A percentile compares a stretch with the other conserved stretches of the same genome.
phyloP scores from a whole-genome alignment of 2,113 vertebrate species.

The Urocitellus parryii region DNA sequence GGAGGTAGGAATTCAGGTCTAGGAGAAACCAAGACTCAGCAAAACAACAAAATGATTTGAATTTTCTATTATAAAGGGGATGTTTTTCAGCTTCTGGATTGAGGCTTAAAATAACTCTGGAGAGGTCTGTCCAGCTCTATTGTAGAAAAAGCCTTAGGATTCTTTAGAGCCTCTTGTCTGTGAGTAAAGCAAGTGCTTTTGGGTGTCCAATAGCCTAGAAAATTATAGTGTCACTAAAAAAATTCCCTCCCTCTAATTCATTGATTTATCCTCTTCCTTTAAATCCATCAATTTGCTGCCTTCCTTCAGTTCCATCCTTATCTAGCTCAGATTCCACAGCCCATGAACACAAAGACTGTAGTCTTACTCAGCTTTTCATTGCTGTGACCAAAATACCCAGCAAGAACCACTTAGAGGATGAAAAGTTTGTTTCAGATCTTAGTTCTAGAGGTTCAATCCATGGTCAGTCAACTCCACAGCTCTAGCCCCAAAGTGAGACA shows the following conservation, averaged over 20 bases:
- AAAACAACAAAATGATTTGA: slow-evolving; percentile 17
- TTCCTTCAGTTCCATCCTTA: not conserved
- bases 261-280: not conserved
- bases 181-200: not conserved
- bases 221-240: not conserved
- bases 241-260: not conserved
- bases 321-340: not conserved
- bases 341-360: not conserved
- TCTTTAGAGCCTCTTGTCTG: not conserved
- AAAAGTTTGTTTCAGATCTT: too few relatives aligned
- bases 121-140: not conserved
- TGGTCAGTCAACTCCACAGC: too few relatives aligned
- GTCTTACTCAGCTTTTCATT: too few relatives aligned
- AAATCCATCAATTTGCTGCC: not conserved
- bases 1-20: not conserved
- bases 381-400: too few relatives aligned
- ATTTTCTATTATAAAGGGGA: not conserved
- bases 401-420: too few relatives aligned
- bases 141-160: not conserved
- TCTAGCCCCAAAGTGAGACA: too few relatives aligned
- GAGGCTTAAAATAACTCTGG: not conserved
- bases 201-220: not conserved
- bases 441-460: too few relatives aligned
- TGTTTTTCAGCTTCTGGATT: not conserved
- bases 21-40: not conserved